These are phyloP conservation scores for Dendrocopos noguchii DNA, from an alignment of 2,113 vertebrate genomes.

Conservation along the genomic window DNA sequence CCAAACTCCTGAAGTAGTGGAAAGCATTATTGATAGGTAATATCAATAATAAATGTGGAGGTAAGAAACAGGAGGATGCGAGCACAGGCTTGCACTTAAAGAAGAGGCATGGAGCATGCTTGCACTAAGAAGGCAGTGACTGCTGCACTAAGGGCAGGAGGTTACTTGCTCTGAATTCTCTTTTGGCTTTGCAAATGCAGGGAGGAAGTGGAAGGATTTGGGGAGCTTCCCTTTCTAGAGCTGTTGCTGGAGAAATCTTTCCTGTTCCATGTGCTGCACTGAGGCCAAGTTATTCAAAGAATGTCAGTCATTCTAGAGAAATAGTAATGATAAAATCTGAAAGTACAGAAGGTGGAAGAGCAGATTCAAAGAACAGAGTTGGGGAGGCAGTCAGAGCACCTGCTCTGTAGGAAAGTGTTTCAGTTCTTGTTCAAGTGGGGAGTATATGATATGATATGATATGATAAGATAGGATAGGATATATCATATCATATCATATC, in stretches of 20 bases:
- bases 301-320: background rate
- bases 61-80: background rate
- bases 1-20: background rate
- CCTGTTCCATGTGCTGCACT: fast-evolving
- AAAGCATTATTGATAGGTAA: slow-evolving; percentile 36
- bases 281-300: background rate
- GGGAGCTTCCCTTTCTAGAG: background rate
- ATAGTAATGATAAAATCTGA: background rate
- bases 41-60: slow-evolving; percentile 54
- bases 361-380: background rate
- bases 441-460: background rate
- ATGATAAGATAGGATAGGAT: no score
- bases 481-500: no score
- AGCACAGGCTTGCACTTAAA: background rate
- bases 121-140: background rate
- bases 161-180: background rate
- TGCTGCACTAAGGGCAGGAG: background rate
- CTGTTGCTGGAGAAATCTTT: background rate
- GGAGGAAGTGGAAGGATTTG: background rate
- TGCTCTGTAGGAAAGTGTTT: background rate
- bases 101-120: background rate
- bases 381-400: background rate
- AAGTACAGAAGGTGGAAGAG: background rate
- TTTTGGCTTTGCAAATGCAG: slow-evolving; percentile 1
- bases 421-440: background rate